Base-by-base conservation (phyloP, 2,797 vertebrate genomes). In the Eospalax fontanierii region DNA sequence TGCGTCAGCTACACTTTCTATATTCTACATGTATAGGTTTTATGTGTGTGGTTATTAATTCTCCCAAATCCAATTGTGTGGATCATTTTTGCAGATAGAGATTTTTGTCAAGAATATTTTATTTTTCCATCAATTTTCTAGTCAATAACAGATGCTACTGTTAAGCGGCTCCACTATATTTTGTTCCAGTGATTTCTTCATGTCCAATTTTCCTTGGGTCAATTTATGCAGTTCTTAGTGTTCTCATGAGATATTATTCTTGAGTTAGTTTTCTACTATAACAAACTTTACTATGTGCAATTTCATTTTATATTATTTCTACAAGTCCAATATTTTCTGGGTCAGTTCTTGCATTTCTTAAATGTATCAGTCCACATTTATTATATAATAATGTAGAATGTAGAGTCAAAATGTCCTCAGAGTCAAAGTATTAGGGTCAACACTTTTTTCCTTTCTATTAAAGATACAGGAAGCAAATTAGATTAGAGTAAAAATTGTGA, bases 111-210 rank as follows among this genome's bases (percentile, higher is more conserved):
- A 78, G 38, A 19, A 80, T 88, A 82, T 91, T 95, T 95, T 94
- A 87, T 84, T 80, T 93, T 93, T 74, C 43, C 84, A 86, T 93
- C 70, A 93, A 74, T 81, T 91, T 97, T 96, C 91, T 78, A 68
- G 40, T 85, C 87, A 90, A 68, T 79, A 79, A 57, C 38, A 89
- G 14, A 85, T 78, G 70, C 15, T 73, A 76, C 54, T 80, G 57
- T 73, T 91, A 86, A 95, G 70, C 66, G 87, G n/a, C 24, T 89
- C 16, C 88, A 40, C 73, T 91, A 63, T 76, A 87, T 90, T 95
- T 95, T 92, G 4, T 79, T 63, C 46, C 8, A 82, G 28, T 89
- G 71, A 21, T 89, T 92, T 95, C 40, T 82, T 11, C 50, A 54
- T 66, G 11, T 33, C 40, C 96, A 90, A 84, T 92, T 92, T 96